phyloP scores from a whole-genome alignment of 2,888 invertebrate genomes.

The Mythimna loreyi region DNA sequence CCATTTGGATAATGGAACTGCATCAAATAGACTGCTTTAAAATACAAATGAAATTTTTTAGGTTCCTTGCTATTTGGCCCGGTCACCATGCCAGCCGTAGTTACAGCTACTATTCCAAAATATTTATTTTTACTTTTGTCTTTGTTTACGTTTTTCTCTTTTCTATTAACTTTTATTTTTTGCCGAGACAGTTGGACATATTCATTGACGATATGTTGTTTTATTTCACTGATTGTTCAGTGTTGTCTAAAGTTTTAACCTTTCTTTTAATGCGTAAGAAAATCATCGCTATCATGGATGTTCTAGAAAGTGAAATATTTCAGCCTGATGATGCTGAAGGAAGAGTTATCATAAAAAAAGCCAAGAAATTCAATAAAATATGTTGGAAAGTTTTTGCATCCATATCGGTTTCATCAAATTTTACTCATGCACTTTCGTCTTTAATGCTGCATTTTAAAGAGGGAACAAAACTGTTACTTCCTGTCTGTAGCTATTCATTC shows the following conservation, averaged over 20 bases:
- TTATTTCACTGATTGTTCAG: slow-evolving; percentile 74
- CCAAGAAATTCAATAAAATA: slow-evolving; percentile 71
- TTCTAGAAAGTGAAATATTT: slow-evolving; percentile 76
- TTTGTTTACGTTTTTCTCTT: slow-evolving; percentile 66
- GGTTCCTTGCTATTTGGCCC: slow-evolving; percentile 74
- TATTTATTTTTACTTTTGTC: slow-evolving; percentile 66
- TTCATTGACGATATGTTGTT: slow-evolving; percentile 77
- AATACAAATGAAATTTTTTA: slow-evolving; percentile 73
- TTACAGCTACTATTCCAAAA: slow-evolving; percentile 69
- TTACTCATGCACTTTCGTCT: slow-evolving; percentile 63
- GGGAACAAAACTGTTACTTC: slow-evolving; percentile 65
- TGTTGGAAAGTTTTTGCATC: slow-evolving; percentile 74
- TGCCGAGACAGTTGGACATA: slow-evolving; percentile 72
- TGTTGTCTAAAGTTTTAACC: slow-evolving; percentile 74
- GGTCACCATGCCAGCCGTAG: slow-evolving; percentile 42
- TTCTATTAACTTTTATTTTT: slow-evolving; percentile 74
- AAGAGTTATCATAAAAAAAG: slow-evolving; percentile 65
- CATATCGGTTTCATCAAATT: slow-evolving; percentile 67
- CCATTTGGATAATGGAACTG: slow-evolving; percentile 49
- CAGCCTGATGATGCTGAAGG: slow-evolving; percentile 68
- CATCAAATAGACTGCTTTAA: slow-evolving; percentile 77
- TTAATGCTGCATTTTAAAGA: slow-evolving; percentile 70
- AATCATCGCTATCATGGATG: slow-evolving; percentile 67
- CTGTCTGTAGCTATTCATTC: slow-evolving; percentile 76
- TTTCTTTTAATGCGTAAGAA: slow-evolving; percentile 68